Percentiles rank a stretch among this genome's conserved stretches.
These are phyloP conservation scores for Diachrysia chrysitis DNA, from an alignment of 2,888 invertebrate species.

Conservation along the genomic window DNA sequence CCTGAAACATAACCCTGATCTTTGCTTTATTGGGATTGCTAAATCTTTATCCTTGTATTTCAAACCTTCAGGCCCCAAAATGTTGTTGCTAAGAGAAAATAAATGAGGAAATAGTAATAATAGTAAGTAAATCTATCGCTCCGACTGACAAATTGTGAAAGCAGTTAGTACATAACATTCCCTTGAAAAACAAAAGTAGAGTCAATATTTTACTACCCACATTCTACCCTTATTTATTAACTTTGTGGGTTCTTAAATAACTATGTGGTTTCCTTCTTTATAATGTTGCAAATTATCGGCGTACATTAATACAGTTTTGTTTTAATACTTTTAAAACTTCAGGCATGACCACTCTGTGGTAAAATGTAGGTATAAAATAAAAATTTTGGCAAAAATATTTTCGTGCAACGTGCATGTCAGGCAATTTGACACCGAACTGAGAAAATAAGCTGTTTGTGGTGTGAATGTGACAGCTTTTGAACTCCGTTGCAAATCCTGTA, in stretches of 20 bases:
- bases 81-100: conserved; percentile 29
- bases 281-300: too few species aligned
- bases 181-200: not conserved
- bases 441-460: conserved; percentile 26
- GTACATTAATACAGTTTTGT: too few species aligned
- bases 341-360: too few species aligned
- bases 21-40: conserved; percentile 51
- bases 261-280: too few species aligned
- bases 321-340: too few species aligned
- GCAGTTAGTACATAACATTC: not conserved
- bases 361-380: conserved; percentile 1
- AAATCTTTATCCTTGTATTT: conserved; percentile 46
- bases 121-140: not conserved
- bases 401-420: not conserved
- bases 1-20: conserved; percentile 55
- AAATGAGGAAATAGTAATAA: not conserved
- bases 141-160: not conserved
- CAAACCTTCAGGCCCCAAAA: conserved; percentile 16
- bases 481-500: not conserved
- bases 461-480: conserved; percentile 30
- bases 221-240: not conserved
- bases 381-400: conserved; percentile 25
- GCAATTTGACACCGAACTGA: conserved; percentile 5
- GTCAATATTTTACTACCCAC: not conserved
- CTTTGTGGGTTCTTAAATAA: too few species aligned